Evolutionary conservation across 2,888 invertebrate species (phyloP).

Genomic region (Augiades crinisus): DNA sequence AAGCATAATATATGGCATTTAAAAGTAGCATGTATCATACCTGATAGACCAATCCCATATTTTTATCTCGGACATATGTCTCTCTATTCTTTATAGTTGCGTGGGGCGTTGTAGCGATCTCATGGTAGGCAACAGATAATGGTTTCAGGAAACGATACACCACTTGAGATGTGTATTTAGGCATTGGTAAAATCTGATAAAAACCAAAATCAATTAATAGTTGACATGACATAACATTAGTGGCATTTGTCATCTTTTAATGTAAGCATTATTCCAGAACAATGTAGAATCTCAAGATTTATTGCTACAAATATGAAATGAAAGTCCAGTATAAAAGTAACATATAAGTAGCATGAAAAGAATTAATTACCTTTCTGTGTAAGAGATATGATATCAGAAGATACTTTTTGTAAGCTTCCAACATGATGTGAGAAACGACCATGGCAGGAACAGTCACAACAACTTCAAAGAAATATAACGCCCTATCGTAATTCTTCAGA

Average conservation of each 20-base stretch:
- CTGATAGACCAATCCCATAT: constrained; percentile 90
- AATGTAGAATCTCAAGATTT: too few species aligned
- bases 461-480: constrained; percentile 97
- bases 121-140: constrained; percentile 92
- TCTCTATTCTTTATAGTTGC: constrained; percentile 92
- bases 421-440: constrained; percentile 97
- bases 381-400: constrained; percentile 95
- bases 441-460: constrained; percentile 97
- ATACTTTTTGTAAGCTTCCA: constrained; percentile 98
- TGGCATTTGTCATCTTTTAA: neutral
- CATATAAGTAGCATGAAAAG: too few species aligned
- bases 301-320: too few species aligned
- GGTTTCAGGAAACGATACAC: constrained; percentile 93
- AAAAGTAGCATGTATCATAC: constrained; percentile 42
- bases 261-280: neutral
- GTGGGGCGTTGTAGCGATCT: constrained; percentile 91
- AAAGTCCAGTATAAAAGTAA: too few species aligned
- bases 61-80: constrained; percentile 88
- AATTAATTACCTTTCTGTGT: constrained; percentile 89
- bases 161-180: constrained; percentile 96
- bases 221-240: too few species aligned
- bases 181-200: constrained; percentile 83
- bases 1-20: neutral
- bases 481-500: constrained; percentile 95
- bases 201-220: neutral